phyloP scores from a whole-genome alignment of 1,140 invertebrate species.

The Drosophila erecta region DNA sequence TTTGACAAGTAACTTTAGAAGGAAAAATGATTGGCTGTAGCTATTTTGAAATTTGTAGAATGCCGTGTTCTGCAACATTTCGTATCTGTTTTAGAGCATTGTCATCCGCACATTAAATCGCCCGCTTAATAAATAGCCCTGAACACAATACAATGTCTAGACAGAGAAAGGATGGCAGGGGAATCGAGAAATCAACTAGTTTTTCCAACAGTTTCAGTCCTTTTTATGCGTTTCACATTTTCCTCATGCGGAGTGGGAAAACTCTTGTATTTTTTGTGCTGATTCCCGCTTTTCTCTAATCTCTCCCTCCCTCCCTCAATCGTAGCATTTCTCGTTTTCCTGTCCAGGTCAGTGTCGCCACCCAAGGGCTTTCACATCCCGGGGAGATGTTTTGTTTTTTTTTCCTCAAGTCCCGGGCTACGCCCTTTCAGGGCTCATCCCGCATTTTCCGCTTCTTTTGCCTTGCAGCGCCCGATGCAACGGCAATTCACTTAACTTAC shows the following conservation, averaged over 20 bases:
- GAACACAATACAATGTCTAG: constrained; percentile 8
- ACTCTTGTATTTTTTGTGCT: constrained; percentile 12
- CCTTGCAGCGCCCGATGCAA: constrained; percentile 26
- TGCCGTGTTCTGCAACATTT: neutral
- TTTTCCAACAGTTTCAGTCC: constrained; percentile 36
- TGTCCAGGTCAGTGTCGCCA: constrained; percentile 42
- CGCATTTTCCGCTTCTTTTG: constrained; percentile 52
- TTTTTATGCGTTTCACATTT: constrained; percentile 41
- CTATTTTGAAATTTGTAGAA: neutral
- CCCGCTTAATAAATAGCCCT: constrained; percentile 59
- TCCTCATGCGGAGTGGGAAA: constrained; percentile 11
- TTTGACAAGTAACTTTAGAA: no score
- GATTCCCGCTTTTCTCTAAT: constrained; percentile 54
- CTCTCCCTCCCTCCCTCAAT: constrained; percentile 21
- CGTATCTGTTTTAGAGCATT: neutral
- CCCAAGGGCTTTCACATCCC: constrained; percentile 23
- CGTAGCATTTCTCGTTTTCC: constrained; percentile 16
- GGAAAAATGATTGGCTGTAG: neutral
- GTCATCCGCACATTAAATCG: neutral
- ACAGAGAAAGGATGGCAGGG: neutral
- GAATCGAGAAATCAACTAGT: constrained; percentile 19
- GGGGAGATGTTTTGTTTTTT: neutral
- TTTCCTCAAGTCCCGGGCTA: neutral
- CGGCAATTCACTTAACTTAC: constrained; percentile 80
- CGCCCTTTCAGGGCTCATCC: constrained; percentile 24